These are phyloP conservation scores for Melanostoma scalare DNA, from an alignment of 2,888 invertebrate genomes.

Conservation along the genomic window DNA sequence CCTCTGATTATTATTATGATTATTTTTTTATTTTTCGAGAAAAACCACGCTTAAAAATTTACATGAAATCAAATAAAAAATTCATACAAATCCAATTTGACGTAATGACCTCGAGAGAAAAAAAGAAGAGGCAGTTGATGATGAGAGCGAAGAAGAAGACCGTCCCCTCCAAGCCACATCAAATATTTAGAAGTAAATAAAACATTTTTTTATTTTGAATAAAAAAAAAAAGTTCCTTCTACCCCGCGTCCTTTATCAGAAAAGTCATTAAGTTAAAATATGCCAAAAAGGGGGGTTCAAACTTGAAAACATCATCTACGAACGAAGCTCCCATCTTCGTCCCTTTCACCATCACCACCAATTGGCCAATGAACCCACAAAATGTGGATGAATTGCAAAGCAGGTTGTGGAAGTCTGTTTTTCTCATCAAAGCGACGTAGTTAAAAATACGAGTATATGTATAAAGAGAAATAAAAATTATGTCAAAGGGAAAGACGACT, in stretches of 20 bases:
- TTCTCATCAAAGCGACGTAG: constrained; percentile 38
- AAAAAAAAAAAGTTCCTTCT: constrained; percentile 6
- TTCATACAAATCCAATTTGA: constrained; percentile 68
- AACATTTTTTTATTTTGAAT: constrained; percentile 36
- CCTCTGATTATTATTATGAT: constrained; percentile 36
- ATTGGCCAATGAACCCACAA: constrained; percentile 71
- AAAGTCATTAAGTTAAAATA: constrained; percentile 73
- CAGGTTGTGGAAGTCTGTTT: constrained; percentile 43
- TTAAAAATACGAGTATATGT: constrained; percentile 5
- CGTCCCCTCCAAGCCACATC: constrained; percentile 49
- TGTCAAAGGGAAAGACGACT: constrained; percentile 61
- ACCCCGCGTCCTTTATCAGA: constrained; percentile 57
- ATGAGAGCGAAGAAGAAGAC: constrained; percentile 3
- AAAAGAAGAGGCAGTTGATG: constrained; percentile 4
- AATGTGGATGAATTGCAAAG: constrained; percentile 66
- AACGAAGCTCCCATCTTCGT: neutral
- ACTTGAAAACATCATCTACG: constrained; percentile 34
- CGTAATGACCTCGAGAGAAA: constrained; percentile 50
- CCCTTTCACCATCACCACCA: constrained; percentile 18
- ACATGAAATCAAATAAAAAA: constrained; percentile 64
- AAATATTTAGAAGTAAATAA: constrained; percentile 70
- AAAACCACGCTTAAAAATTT: constrained; percentile 50
- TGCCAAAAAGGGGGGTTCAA: constrained; percentile 43
- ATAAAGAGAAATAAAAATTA: constrained; percentile 35
- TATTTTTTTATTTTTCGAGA: constrained; percentile 9